Evolutionary conservation across 37 sponge, comb jelly and placozoan genomes (phyloP), one percentile per base, ranked within the genome.

Genomic region (Chondrilla cf. caribensis): DNA sequence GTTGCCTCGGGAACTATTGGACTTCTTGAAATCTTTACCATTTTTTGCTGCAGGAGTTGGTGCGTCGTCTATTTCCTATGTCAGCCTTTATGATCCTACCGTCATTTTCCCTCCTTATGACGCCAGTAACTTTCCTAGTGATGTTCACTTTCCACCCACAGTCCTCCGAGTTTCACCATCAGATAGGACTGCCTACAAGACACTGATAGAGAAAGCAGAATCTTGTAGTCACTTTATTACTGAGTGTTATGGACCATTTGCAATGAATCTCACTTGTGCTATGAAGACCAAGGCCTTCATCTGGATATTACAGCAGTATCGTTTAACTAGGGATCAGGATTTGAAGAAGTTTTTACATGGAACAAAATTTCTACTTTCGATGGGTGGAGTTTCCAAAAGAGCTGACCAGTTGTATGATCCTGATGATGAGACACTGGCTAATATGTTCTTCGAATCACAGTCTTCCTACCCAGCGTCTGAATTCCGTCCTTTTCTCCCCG

Each of bases 41-140:
- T 51, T 87, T 17, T 87, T 78, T 40, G 43, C 36, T 54, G 86
- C 55, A 9, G 86, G 86, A 19, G 66, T 82, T 70, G 83, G 70
- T 14, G 35, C 19, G 2, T 37, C 66, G 37, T 15, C 21, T 0
- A 0, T 0, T 8, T 31, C 22, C 5, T 65, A 31, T 31, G 79
- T 87, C 28, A 3, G 65, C 47, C 62, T 86, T 8, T n/a, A n/a
- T n/a, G 29, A 67, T 43, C 14, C 28, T 64, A 42, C 19, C 14
- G 37, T 17, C 26, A 60, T 78, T 26, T 31, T 84, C 29, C 78
- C 67, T 25, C 65, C 75, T 58, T n/a, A 24, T 9, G 38, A 39
- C 1, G 0, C 78, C 15, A 3, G 36, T 54, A 59, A 59, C 3
- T 55, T 86, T 2, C 18, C 39, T 6, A 19, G 31, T 22, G 0